Percentiles rank a stretch among this genome's conserved stretches.
Conservation (phyloP, 2,888 invertebrate species). For the Tiliacea aurago region DNA sequence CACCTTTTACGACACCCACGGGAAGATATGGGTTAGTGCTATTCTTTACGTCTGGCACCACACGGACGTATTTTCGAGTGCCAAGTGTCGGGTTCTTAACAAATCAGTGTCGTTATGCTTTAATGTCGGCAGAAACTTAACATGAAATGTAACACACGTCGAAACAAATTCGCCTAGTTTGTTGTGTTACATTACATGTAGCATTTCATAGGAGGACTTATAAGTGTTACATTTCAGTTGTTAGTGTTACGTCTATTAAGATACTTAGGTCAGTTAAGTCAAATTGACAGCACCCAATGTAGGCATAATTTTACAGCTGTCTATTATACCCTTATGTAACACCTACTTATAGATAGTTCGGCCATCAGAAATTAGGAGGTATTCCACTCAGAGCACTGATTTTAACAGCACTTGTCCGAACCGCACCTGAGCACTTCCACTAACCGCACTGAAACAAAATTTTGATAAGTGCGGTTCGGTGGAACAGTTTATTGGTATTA, state of each 20-base stretch:
- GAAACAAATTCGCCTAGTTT: neutral
- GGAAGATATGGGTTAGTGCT: too few relatives aligned
- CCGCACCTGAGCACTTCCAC: too few relatives aligned
- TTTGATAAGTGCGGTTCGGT: too few relatives aligned
- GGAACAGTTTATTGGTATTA: too few relatives aligned
- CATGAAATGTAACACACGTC: neutral
- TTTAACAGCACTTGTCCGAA: too few relatives aligned
- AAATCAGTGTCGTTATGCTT: neutral
- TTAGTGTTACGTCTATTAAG: neutral
- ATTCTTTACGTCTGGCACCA: too few relatives aligned
- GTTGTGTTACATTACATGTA: neutral
- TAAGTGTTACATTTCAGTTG: neutral
- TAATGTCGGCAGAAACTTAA: neutral
- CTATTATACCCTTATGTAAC: neutral
- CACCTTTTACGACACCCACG: too few relatives aligned
- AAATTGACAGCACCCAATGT: neutral
- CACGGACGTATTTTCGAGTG: too few relatives aligned
- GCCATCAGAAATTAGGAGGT: too few relatives aligned
- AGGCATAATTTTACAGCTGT: neutral
- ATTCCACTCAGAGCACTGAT: too few relatives aligned
- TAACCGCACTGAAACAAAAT: too few relatives aligned
- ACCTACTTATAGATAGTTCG: neutral
- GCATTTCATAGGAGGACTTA: too few relatives aligned
- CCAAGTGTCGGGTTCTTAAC: neutral
- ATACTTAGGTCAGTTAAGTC: neutral